phyloP scores from a whole-genome alignment of 2,113 vertebrate genomes.

The Vulpes lagopus region DNA sequence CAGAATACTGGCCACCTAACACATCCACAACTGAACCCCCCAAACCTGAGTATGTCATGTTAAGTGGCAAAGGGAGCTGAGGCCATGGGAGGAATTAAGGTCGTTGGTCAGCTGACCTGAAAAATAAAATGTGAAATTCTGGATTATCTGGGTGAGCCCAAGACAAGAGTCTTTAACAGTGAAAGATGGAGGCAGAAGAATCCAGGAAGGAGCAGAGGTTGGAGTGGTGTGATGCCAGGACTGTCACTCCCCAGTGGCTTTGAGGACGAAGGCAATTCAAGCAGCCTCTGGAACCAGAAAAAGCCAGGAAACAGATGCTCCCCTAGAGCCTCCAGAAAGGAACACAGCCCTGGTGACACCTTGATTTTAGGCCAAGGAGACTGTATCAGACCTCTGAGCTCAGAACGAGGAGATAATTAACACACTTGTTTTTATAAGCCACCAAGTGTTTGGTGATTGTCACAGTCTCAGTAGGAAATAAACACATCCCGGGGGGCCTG shows the following conservation, averaged over 20 bases:
- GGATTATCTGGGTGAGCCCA: not conserved
- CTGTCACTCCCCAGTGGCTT: not conserved
- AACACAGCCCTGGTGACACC: not conserved
- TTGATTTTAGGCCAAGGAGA: not conserved
- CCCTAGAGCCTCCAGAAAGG: not conserved
- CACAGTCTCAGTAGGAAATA: not conserved
- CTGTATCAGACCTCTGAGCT: not conserved
- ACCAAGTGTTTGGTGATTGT: not conserved
- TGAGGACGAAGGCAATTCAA: not conserved
- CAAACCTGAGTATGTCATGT: not conserved
- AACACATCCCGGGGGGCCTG: not conserved
- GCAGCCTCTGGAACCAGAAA: not conserved
- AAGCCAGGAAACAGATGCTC: not conserved
- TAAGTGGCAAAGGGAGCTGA: not conserved
- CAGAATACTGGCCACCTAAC: not conserved
- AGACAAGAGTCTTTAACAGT: not conserved
- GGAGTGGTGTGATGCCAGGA: not conserved
- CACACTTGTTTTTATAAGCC: not conserved
- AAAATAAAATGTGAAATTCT: not conserved
- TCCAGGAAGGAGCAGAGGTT: not conserved
- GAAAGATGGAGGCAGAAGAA: not conserved
- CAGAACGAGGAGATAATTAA: not conserved
- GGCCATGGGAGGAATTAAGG: not conserved
- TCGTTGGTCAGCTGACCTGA: not conserved
- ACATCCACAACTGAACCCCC: not conserved